Evolutionary conservation across 2,113 vertebrate genomes (phyloP).

Genomic region (Corydoras maculifer): DNA sequence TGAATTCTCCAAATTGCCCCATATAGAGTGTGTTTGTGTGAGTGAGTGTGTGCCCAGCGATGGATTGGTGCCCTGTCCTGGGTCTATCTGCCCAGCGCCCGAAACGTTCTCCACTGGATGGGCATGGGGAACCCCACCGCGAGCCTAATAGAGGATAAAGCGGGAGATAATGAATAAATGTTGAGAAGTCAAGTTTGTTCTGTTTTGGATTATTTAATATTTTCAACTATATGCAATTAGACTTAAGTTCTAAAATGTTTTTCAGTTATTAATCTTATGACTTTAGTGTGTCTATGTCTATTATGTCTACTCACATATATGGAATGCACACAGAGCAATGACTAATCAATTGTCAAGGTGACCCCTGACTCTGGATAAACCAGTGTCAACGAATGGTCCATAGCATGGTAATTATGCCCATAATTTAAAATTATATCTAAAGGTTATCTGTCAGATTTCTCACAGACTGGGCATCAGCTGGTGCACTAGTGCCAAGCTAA

Average conservation of each 20-base stretch:
- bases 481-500: slow-evolving; percentile 17
- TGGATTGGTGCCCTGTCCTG: too few species aligned
- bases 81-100: too few species aligned
- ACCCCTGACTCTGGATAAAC: slow-evolving; percentile 22
- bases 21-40: too few species aligned
- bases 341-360: slow-evolving; percentile 20
- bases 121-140: too few species aligned
- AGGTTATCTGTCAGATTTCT: slow-evolving; percentile 35
- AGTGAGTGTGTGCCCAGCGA: too few species aligned
- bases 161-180: too few species aligned
- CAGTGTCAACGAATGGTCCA: slow-evolving; percentile 21
- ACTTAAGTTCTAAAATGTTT: neutral
- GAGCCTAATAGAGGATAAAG: too few species aligned
- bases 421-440: slow-evolving; percentile 36
- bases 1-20: too few species aligned
- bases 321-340: neutral
- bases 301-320: neutral
- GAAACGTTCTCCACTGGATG: too few species aligned
- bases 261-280: neutral
- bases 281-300: neutral
- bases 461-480: neutral
- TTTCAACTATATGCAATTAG: too few species aligned
- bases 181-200: too few species aligned
- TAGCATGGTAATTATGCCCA: slow-evolving; percentile 32
- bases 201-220: too few species aligned